Evolutionary conservation across 2,797 vertebrate species (phyloP), one percentile per base, ranked within the genome.

Genomic region (Spondyliosoma cantharus): DNA sequence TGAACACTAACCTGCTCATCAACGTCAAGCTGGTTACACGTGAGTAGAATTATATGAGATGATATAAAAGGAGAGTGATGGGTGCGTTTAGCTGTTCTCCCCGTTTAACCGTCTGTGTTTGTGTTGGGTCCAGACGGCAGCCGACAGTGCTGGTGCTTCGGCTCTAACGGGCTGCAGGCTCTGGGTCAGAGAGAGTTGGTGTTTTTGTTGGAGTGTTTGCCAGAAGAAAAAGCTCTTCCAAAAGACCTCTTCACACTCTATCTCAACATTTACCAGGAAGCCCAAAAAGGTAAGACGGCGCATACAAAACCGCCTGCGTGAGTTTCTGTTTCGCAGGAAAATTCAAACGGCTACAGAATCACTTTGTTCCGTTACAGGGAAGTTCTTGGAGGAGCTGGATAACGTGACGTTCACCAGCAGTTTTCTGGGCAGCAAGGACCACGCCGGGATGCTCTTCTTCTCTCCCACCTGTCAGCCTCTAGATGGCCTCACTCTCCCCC

Each of bases 391-490:
- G 93, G 95, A 96, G 75, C 93, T 98, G 91, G 96, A 96, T 52
- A 97, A 95, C 22, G 81, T 99, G 86, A 97, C 95, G 1, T 97
- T 98, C 85, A 96, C 96, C 1, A 97, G 96, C 95, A 96, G 91
- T 76, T 98, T 98, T 86, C 94, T 99, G 62, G 88, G 88, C 83
- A 97, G 92, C 78, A 97, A 97, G 85, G 97, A 99, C 46, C 96
- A 98, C 16, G 98, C 96, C 0, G 98, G 98, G 70, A 95, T 99
- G 87, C 95, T 99, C 12, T 99, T 99, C 92, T 95, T 98, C 92
- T 92, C 95, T 49, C 95, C 95, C 67, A 96, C 91, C 83, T 96
- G 95, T 86, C 97, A 98, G 94, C 93, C 96, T 25, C 78, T 97
- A 16, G 95, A 96, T 16, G 94, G 93, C 64, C 94, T 96, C 1